These are phyloP conservation scores for Pristionchus maxplancki DNA, from an alignment of 2,888 invertebrate genomes.

Conservation along the genomic window DNA sequence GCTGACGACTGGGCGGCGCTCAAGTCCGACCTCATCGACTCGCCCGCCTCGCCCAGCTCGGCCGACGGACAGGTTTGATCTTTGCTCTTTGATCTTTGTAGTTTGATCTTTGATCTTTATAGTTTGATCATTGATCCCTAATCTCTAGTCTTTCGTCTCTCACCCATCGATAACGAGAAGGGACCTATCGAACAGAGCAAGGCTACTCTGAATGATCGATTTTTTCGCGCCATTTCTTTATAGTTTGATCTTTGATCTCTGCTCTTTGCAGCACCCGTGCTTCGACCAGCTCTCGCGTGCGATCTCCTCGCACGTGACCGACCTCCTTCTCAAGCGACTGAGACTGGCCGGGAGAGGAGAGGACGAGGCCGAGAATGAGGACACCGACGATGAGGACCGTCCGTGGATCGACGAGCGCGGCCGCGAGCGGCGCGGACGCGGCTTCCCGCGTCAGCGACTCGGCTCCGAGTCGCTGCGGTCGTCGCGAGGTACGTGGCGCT, in stretches of 20 bases:
- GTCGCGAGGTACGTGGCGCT: neutral
- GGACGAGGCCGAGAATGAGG: neutral
- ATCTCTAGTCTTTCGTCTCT: neutral
- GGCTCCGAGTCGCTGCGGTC: slow-evolving; percentile 25
- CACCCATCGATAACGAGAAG: no score
- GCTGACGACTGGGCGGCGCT: slow-evolving; percentile 47
- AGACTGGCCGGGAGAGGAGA: neutral
- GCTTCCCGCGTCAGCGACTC: neutral
- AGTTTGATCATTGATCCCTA: slow-evolving; percentile 26
- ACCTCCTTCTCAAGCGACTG: slow-evolving; percentile 44
- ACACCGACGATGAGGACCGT: slow-evolving; percentile 31
- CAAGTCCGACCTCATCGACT: slow-evolving; percentile 47
- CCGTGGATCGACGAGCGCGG: slow-evolving; percentile 53
- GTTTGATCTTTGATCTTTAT: no score
- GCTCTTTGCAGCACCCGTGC: slow-evolving; percentile 43
- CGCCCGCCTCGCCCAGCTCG: slow-evolving; percentile 41
- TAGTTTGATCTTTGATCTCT: slow-evolving; percentile 41
- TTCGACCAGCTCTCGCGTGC: slow-evolving; percentile 51
- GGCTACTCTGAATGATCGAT: no score
- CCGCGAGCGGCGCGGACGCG: slow-evolving; percentile 38
- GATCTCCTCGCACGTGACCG: slow-evolving; percentile 51
- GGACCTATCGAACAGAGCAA: no score
- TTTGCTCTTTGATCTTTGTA: neutral
- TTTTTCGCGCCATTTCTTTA: no score
- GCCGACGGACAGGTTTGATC: slow-evolving; percentile 43